Base-by-base conservation (phyloP, 2,797 vertebrate genomes). In the Danio choprae region DNA sequence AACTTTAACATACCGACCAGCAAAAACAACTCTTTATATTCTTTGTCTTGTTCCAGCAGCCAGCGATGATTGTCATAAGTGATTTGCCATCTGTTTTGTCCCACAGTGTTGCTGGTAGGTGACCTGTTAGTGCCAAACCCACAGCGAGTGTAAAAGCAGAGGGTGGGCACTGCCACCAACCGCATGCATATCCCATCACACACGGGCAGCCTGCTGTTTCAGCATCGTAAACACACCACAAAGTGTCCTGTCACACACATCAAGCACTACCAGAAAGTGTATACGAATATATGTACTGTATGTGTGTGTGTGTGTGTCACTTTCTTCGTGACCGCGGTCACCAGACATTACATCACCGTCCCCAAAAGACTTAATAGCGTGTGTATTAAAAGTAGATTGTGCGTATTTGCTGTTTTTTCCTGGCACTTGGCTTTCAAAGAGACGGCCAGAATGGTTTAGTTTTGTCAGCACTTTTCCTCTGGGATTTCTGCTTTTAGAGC, bases 271-370 rank as follows among this genome's bases (percentile, higher is more conserved):
- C 9, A 55, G 48, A 7, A 16, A 55, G 50, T 12, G 36, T 41
- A 15, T 62, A 10, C 6, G 10, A 18, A 41, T 38, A 22, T 55
- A 36, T 44, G n/a, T 29, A 29, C 29, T 53, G 22, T 69, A 79
- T 63, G 60, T 67, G 15, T 12, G 58, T 50, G 11, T 46, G 50
- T 59, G 67, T n/a, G 63, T 72, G 36, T 48, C 16, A 40, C 15
- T 50, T 16, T 40, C 5, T 18, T 51, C 0, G 44, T 67, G 65
- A 43, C 71, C 72, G 2, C 53, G 40, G 73, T 81, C 79, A 77
- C 79, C 79, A 83, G 86, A 85, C 84, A 73, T 84, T 80, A 85
- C 82, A 77, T 87, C 84, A 84, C 64, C 68, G 53, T 41, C 83
- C 86, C 76, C 84, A 81, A 63, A 60, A 79, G 79, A 80, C 76